Conservation (phyloP, 2,113 vertebrate genomes). For the Esox niger region DNA sequence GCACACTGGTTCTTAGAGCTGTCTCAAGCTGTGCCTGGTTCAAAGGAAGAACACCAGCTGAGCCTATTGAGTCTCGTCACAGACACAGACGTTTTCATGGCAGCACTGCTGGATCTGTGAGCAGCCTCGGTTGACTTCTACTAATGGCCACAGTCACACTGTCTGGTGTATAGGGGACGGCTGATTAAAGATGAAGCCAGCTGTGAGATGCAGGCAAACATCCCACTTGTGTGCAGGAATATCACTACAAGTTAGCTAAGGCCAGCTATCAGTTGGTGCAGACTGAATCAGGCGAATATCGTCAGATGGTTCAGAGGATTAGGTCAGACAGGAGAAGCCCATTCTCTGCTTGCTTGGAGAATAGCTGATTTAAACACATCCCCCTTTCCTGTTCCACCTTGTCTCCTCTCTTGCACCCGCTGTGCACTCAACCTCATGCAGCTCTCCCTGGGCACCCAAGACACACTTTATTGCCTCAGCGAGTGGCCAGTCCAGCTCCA, state of each 20-base stretch:
- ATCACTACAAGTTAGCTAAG: slow-evolving; percentile 22
- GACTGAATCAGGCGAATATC: background rate
- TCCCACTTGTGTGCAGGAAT: slow-evolving; percentile 21
- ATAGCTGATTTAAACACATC: background rate
- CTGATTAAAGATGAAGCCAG: slow-evolving; percentile 37
- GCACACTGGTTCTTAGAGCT: background rate
- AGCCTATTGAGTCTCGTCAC: slow-evolving; percentile 17
- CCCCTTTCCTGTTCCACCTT: background rate
- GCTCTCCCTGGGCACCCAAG: background rate
- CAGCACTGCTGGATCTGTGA: slow-evolving; percentile 4
- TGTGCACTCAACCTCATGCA: background rate
- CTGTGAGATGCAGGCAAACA: slow-evolving; percentile 33
- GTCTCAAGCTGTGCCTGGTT: slow-evolving; percentile 22
- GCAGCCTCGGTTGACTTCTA: slow-evolving; percentile 10
- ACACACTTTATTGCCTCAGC: background rate
- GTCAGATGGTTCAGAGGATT: background rate
- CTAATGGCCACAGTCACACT: slow-evolving; percentile 14
- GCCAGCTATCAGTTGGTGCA: slow-evolving; percentile 10
- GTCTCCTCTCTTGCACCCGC: background rate
- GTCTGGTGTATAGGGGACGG: slow-evolving; percentile 12
- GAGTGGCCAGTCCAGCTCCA: background rate
- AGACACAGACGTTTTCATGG: slow-evolving; percentile 10
- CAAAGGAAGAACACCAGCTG: slow-evolving; percentile 11
- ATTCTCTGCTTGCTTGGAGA: slow-evolving; percentile 1
- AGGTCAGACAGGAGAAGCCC: background rate